phyloP scores from a whole-genome alignment of 1,140 invertebrate genomes.

The Telenomus remus region DNA sequence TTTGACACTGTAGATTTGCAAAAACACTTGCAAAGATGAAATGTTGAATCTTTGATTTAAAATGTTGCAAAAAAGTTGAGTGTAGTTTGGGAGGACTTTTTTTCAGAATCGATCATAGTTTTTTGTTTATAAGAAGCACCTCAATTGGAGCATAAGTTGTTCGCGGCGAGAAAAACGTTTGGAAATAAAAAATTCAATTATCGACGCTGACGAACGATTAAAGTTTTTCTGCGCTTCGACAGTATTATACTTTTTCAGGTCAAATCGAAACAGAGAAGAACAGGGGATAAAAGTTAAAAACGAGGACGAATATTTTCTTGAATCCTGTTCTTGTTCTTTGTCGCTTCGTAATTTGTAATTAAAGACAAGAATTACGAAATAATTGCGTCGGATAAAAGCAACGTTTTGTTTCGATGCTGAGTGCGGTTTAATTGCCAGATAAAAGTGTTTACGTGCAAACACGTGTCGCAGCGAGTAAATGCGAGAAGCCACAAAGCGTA shows the following conservation, averaged over 20 bases:
- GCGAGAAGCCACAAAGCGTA: constrained; percentile 11
- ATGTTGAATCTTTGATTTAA: no score
- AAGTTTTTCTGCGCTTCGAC: constrained; percentile 49
- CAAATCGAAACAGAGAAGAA: constrained; percentile 18
- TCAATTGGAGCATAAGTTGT: constrained; percentile 48
- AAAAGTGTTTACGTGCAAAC: constrained; percentile 33
- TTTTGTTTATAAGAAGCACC: constrained; percentile 20
- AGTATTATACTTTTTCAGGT: constrained; percentile 41
- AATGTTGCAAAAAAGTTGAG: no score
- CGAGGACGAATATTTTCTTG: constrained; percentile 27
- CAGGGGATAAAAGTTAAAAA: constrained; percentile 16
- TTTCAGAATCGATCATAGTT: no score
- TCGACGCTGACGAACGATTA: constrained; percentile 47
- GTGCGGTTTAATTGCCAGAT: constrained; percentile 29
- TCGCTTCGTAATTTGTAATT: constrained; percentile 35
- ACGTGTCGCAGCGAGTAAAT: constrained; percentile 33
- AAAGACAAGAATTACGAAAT: constrained; percentile 19
- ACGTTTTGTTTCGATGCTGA: constrained; percentile 18
- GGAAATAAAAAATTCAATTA: constrained; percentile 48
- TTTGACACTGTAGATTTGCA: no score
- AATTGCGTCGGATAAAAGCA: constrained; percentile 37
- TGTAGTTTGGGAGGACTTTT: no score
- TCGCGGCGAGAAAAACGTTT: constrained; percentile 27
- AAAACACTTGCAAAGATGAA: no score
- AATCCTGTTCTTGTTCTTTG: constrained; percentile 12